phyloP scores from a whole-genome alignment of 2,113 vertebrate species.

The Illadopsis cleaveri region DNA sequence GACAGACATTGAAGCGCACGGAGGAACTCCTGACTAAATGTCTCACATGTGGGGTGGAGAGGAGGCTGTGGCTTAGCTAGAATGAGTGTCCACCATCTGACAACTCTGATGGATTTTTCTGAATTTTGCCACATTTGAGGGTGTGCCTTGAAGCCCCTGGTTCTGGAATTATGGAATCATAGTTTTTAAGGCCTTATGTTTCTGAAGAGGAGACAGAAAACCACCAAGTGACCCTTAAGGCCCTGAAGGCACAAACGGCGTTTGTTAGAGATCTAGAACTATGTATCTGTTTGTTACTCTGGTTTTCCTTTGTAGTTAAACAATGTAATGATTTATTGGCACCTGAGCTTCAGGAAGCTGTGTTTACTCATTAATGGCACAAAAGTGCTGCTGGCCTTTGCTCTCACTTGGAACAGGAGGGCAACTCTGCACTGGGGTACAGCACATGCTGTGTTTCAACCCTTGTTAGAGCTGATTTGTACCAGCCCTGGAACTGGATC shows the following conservation, averaged over 20 bases:
- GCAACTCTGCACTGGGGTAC: fast-evolving
- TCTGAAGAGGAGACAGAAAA: background rate
- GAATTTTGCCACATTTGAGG: background rate
- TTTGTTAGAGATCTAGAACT: background rate
- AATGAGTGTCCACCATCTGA: background rate
- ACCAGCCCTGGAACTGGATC: background rate
- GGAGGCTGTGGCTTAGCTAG: background rate
- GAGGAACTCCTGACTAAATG: background rate
- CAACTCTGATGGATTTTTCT: background rate
- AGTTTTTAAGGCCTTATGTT: background rate
- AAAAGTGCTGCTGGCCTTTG: background rate
- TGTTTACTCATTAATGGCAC: background rate
- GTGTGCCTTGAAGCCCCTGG: background rate
- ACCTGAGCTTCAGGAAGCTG: background rate
- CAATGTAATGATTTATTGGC: background rate
- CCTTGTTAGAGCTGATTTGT: background rate
- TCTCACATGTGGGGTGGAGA: background rate
- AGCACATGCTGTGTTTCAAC: background rate
- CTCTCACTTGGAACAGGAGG: background rate
- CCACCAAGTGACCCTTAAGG: background rate
- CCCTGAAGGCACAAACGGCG: background rate
- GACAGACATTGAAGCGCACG: fast-evolving
- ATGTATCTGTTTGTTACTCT: background rate
- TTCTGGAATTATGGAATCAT: background rate
- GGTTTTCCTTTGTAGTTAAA: background rate